Base-by-base conservation (phyloP, 2,888 invertebrate genomes). In the Autographa gamma region DNA sequence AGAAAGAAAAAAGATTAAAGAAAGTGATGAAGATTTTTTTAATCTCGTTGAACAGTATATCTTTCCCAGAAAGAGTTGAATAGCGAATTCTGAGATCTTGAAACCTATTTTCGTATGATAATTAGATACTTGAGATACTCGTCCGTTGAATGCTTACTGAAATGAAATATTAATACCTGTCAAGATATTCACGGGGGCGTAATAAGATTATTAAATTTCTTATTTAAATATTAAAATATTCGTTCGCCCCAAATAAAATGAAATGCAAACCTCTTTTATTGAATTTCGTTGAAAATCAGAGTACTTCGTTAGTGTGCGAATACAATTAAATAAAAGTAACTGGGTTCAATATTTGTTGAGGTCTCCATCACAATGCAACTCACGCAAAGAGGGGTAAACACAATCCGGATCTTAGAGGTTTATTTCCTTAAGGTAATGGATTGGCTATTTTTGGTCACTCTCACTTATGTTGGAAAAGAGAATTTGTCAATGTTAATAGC, bases 81-180 rank as follows among this genome's bases (percentile, higher is more conserved):
- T n/a, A 8, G 38, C 38, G 7, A 48, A n/a, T 48, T 48, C n/a
- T 48, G 7, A 48, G 7, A 1, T n/a, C 48, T 48, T n/a, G n/a
- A 43, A 8, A 48, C n/a, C 48, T 48, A 48, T 48, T 48, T 48
- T n/a, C 48, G 48, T 48, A 48, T 48, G 48, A 48, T 48, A 48
- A 48, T 48, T 48, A 48, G 48, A 48, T 48, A n/a, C n/a, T 48
- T n/a, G n/a, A n/a, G 48, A 7, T 48, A 48, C 1, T 48, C n/a
- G n/a, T 48, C n/a, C 48, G n/a, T n/a, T n/a, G n/a, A 48, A 48
- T 43, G 43, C 43, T 43, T 14, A 43, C 16, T 43, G 43, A 25
- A 14, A 14, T 43, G 5, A 14, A 43, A 43, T 43, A 43, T 43
- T 43, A 43, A 43, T 48, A 48, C n/a, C 48, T 48, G 48, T 48